phyloP scores from a whole-genome alignment of 2,888 invertebrate species.

The Eurytoma adleriae region DNA sequence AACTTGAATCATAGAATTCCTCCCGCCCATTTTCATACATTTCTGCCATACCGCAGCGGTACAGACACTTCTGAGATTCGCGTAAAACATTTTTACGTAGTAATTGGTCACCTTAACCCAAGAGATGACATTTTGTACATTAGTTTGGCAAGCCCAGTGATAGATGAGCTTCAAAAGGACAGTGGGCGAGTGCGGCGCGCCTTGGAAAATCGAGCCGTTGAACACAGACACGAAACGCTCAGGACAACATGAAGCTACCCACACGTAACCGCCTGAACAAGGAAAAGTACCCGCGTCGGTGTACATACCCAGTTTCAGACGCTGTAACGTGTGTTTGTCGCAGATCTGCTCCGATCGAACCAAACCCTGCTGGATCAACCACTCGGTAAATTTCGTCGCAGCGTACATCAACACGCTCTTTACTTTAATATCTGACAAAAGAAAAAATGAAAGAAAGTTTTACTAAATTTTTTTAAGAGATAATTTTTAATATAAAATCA shows the following conservation, averaged over 20 bases:
- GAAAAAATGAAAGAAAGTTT: not conserved
- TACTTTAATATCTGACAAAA: conserved; percentile 83
- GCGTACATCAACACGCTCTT: conserved; percentile 89
- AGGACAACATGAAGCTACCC: conserved; percentile 93
- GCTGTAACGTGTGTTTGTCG: conserved; percentile 80
- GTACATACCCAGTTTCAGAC: conserved; percentile 90
- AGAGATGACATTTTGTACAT: conserved; percentile 90
- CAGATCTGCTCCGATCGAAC: conserved; percentile 89
- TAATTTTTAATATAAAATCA: not conserved
- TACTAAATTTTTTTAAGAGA: not conserved
- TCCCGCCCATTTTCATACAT: conserved; percentile 84
- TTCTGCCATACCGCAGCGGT: conserved; percentile 89
- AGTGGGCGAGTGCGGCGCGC: conserved; percentile 89
- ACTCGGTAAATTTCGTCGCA: conserved; percentile 91
- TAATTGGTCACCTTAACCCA: conserved; percentile 90
- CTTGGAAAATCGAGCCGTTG: conserved; percentile 91
- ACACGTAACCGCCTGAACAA: conserved; percentile 92
- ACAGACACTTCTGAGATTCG: conserved; percentile 86
- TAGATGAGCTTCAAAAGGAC: conserved; percentile 90
- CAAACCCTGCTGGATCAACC: conserved; percentile 91
- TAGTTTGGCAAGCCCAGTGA: conserved; percentile 95
- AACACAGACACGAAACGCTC: conserved; percentile 91
- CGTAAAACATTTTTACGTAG: conserved; percentile 83
- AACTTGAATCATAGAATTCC: conserved; percentile 76
- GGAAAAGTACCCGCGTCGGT: conserved; percentile 91